These are phyloP conservation scores for Thryonomys swinderianus DNA, from an alignment of 2,113 vertebrate species.

Conservation along the genomic window DNA sequence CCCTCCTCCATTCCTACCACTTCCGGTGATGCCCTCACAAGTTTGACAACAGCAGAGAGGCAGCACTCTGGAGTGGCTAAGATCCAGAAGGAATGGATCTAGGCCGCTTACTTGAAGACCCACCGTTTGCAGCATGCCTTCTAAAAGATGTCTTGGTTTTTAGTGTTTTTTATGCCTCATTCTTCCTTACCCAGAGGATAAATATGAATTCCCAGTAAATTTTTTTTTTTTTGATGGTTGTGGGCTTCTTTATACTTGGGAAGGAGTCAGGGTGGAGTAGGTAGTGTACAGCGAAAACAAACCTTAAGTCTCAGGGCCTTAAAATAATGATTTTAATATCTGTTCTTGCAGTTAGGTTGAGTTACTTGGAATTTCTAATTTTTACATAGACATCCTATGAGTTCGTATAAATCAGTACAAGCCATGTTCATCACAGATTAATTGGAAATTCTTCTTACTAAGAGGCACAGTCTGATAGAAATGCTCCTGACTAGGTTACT, in stretches of 20 bases:
- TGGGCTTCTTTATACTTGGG: background rate
- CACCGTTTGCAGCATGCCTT: no score
- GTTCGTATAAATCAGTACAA: background rate
- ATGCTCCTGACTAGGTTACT: background rate
- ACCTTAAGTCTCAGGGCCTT: background rate
- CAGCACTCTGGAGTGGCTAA: no score
- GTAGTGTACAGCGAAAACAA: background rate
- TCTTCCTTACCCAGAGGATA: background rate
- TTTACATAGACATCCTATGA: background rate
- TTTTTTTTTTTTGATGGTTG: background rate
- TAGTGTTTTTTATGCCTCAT: background rate
- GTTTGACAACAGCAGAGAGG: no score
- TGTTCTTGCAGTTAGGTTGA: background rate
- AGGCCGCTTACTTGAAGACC: no score
- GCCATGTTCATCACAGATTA: background rate
- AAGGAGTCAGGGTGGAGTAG: background rate
- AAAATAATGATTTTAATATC: constrained; percentile 27
- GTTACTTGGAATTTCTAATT: background rate
- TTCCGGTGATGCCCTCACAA: no score
- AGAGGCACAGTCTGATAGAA: background rate
- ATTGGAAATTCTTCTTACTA: background rate
- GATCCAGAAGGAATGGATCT: no score
- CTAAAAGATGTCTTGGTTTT: no score
- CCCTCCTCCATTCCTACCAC: no score
- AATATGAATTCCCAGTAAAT: background rate